Base-by-base conservation (phyloP, 2,113 vertebrate species). In the Caretta caretta region DNA sequence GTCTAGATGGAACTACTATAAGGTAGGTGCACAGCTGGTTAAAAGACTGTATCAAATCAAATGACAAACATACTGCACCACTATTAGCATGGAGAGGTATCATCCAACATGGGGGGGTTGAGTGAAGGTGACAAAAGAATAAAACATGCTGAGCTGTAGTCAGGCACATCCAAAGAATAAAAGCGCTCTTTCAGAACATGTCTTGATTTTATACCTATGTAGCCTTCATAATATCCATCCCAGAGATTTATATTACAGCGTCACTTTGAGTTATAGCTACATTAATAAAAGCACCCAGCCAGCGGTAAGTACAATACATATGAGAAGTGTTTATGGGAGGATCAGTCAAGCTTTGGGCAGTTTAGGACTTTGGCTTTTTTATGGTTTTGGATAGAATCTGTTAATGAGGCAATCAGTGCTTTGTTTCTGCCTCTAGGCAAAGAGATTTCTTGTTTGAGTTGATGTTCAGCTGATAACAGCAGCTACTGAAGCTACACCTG, bases 181-280 rank as follows among this genome's bases (percentile, higher is more conserved):
- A 29, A 59, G 57, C 51, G 57, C 51, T 29, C 57, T 59, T 59
- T 59, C 57, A 59, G 24, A 59, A 59, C 57, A 59, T 75, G 81
- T 59, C 79, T n/a, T 31, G 65, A 54, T 35, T 84, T 88, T 93
- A 42, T 27, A 72, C 35, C 81, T 50, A 83, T 76, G 24, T 90
- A 84, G 38, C 35, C 76, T 93, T 96, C 93, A 85, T 81, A 38
- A 85, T 89, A 92, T 88, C 80, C 20, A 88, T 94, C 92, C 86
- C 94, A 88, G 4, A 95, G 92, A 96, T 95, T 95, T 95, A 94
- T 93, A 96, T 87, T 35, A 59, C 46, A 5, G 10, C 91, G 91
- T 91, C 95, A 96, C n/a, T 93, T 94, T 96, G 95, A 97, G 87
- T 96, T 95, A 97, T 84, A 89, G 13, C 51, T 93, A 96, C 57